phyloP scores from a whole-genome alignment of 2,797 vertebrate genomes.

The Pangasius macronema region DNA sequence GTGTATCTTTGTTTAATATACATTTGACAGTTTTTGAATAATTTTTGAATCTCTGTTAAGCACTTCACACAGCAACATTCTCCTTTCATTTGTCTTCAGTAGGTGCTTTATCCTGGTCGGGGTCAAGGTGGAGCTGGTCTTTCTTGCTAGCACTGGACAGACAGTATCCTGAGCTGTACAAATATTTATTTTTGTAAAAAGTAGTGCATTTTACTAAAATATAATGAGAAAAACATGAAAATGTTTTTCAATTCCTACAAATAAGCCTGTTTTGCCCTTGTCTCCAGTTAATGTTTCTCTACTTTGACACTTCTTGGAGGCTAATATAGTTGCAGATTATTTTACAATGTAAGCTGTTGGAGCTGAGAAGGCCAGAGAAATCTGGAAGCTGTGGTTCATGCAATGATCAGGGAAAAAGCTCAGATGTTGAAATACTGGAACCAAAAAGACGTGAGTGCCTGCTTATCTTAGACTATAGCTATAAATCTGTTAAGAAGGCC shows the following conservation, averaged over 20 bases:
- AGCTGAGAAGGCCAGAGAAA: not conserved
- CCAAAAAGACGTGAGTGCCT: not conserved
- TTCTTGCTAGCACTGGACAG: not conserved
- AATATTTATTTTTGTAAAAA: not conserved
- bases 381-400: not conserved
- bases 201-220: not conserved
- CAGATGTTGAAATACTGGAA: not conserved
- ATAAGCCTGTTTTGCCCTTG: not conserved
- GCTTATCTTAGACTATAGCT: not conserved
- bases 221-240: not conserved
- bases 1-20: not conserved
- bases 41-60: not conserved
- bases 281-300: not conserved
- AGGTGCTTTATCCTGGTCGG: not conserved
- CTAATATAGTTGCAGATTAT: not conserved
- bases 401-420: not conserved
- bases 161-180: not conserved
- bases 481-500: constrained; percentile 9
- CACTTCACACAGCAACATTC: not conserved
- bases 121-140: not conserved
- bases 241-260: not conserved
- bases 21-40: not conserved
- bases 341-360: not conserved
- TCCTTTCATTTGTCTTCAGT: not conserved
- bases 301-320: not conserved